phyloP scores from a whole-genome alignment of 2,113 vertebrate species.

The Piaya cayana region DNA sequence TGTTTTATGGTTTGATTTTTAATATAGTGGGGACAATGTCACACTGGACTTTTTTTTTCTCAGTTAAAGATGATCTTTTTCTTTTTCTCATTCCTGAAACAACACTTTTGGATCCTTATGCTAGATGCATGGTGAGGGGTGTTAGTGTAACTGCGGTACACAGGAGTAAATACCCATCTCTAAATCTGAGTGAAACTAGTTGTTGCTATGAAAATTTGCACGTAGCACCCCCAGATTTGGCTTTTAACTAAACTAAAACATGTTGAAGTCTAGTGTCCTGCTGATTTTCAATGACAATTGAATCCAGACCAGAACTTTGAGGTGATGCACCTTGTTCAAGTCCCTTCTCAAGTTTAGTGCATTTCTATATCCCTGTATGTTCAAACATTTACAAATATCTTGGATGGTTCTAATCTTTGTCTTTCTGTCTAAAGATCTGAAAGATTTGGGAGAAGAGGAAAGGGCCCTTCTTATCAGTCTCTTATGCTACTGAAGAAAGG shows the following conservation, averaged over 20 bases:
- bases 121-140: accelerated
- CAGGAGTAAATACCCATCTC: not conserved
- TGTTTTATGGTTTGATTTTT: not conserved
- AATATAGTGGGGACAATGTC: not conserved
- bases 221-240: not conserved
- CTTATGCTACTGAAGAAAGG: not conserved
- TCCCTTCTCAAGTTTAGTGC: not conserved
- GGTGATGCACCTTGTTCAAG: not conserved
- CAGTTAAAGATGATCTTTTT: not conserved
- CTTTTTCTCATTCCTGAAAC: not conserved
- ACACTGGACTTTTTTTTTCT: too few relatives aligned
- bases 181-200: not conserved
- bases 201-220: not conserved
- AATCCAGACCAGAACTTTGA: not conserved
- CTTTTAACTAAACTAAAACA: not conserved
- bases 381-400: not conserved
- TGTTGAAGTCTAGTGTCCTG: not conserved
- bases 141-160: not conserved
- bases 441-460: not conserved
- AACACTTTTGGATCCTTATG: not conserved
- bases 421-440: not conserved
- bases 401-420: not conserved
- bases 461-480: not conserved
- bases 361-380: not conserved
- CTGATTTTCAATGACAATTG: not conserved